Evolutionary conservation across 2,888 invertebrate species (phyloP).

Genomic region (Lochmaea capreae): DNA sequence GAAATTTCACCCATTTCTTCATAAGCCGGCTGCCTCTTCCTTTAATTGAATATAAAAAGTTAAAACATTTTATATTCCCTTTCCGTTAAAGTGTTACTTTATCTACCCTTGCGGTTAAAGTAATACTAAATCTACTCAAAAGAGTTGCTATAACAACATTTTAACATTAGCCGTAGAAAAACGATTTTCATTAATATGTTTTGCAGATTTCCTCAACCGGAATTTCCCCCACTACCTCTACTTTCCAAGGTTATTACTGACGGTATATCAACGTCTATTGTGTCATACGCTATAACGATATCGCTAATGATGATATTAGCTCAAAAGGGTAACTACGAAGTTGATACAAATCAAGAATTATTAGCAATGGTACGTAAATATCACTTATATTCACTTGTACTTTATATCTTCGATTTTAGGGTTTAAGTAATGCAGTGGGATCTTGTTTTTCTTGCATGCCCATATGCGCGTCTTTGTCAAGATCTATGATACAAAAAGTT

Average conservation of each 20-base stretch:
- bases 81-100: no score
- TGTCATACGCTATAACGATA: slow-evolving; percentile 79
- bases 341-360: slow-evolving; percentile 80
- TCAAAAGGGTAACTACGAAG: slow-evolving; percentile 75
- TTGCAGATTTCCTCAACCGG: slow-evolving; percentile 70
- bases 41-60: no score
- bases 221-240: slow-evolving; percentile 70
- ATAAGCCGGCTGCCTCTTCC: no score
- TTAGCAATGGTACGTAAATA: slow-evolving; percentile 69
- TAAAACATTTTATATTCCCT: no score
- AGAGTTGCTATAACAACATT: no score
- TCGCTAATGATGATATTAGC: slow-evolving; percentile 83
- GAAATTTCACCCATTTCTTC: no score
- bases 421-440: slow-evolving; percentile 76
- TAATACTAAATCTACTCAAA: no score
- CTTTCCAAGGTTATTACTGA: slow-evolving; percentile 71
- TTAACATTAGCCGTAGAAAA: no score
- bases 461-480: slow-evolving; percentile 74
- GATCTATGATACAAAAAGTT: slow-evolving; percentile 78
- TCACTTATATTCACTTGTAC: neutral
- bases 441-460: slow-evolving; percentile 77
- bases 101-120: no score
- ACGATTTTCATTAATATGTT: neutral
- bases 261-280: slow-evolving; percentile 75
- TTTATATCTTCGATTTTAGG: slow-evolving; percentile 65